A percentile compares a stretch with the other conserved stretches of the same genome.
These are phyloP conservation scores for Alligator mississippiensis DNA, from an alignment of 2,113 vertebrate genomes.

Conservation along the genomic window DNA sequence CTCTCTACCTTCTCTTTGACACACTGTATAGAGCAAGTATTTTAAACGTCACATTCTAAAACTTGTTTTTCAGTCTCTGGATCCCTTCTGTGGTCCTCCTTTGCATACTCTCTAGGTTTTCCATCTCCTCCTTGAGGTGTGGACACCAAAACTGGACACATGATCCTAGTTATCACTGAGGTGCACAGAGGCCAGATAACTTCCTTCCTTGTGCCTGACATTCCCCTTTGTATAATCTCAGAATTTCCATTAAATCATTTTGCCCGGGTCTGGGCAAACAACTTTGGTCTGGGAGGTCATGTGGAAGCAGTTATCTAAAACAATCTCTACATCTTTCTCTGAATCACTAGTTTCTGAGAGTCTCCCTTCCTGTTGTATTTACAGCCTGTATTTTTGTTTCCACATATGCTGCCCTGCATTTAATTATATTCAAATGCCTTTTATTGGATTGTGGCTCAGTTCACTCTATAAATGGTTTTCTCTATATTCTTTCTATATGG, in stretches of 20 bases:
- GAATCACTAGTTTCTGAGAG: background rate
- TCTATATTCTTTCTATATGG: background rate
- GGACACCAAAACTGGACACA: background rate
- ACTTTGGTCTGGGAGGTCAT: background rate
- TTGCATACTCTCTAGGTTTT: background rate
- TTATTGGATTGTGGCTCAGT: background rate
- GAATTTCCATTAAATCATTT: background rate
- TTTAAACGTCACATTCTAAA: background rate
- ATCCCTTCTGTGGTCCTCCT: background rate
- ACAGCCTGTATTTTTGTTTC: no score
- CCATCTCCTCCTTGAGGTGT: fast-evolving
- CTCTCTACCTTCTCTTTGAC: background rate
- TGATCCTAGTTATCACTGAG: background rate
- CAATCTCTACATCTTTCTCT: background rate
- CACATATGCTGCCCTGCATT: no score
- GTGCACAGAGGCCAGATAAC: background rate
- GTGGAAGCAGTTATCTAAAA: background rate
- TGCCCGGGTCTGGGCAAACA: background rate
- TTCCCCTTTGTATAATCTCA: background rate
- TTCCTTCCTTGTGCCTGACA: background rate
- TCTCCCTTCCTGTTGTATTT: background rate
- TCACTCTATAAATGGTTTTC: background rate
- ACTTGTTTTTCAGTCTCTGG: background rate
- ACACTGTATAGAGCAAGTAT: background rate
- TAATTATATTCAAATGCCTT: no score